Percentiles rank a stretch among this genome's conserved stretches.
Conservation (phyloP, 2,797 vertebrate species). For the Ptychadena robeensis region DNA sequence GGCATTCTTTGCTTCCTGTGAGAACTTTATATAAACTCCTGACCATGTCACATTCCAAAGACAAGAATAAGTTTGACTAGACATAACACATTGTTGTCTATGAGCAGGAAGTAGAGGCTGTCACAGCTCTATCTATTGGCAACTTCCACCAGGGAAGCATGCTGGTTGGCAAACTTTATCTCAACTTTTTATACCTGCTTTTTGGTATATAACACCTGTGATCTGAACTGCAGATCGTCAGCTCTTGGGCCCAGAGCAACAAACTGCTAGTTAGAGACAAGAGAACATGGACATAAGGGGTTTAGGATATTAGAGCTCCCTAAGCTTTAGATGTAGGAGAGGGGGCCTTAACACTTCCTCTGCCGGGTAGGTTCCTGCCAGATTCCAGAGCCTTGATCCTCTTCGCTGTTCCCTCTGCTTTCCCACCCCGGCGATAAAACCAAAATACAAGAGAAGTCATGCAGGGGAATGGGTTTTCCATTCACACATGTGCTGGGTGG, state of each 20-base stretch:
- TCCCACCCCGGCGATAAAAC: neutral
- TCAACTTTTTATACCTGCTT: no score
- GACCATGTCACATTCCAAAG: neutral
- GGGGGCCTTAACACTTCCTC: neutral
- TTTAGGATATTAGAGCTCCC: conserved; percentile 2
- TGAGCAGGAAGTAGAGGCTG: neutral
- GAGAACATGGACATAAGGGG: neutral
- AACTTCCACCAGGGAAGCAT: no score
- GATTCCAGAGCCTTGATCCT: neutral
- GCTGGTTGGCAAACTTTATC: neutral
- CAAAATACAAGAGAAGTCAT: neutral
- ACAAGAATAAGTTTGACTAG: neutral
- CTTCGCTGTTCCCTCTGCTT: neutral
- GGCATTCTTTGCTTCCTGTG: no score
- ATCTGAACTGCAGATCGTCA: conserved; percentile 12
- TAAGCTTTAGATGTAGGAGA: neutral
- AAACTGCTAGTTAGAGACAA: neutral
- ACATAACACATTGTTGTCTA: neutral
- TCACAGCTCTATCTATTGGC: neutral
- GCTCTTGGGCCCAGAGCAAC: conserved; percentile 1
- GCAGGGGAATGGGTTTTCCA: conserved; percentile 9
- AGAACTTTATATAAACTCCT: neutral
- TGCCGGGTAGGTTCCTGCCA: neutral
- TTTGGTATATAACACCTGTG: neutral
- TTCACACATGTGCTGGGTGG: neutral